Base-by-base conservation (phyloP, 2,888 invertebrate species). In the Idaea biselata region DNA sequence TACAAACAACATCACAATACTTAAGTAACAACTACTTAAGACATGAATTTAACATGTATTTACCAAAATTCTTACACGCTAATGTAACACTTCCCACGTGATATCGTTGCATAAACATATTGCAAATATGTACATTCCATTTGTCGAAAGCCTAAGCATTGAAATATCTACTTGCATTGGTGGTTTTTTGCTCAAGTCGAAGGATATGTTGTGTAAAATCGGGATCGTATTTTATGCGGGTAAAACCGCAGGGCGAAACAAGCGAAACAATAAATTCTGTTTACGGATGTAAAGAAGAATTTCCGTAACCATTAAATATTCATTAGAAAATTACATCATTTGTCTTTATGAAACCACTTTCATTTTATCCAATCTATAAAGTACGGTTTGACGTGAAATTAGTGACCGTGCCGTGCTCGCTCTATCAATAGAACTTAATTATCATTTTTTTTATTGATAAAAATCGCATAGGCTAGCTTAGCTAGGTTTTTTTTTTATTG, bases 301-400 rank as follows among this genome's bases (percentile, higher is more conserved):
- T 57, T 56, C 33, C 57, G 59, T 59, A 59, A 55, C 18, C 18
- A 53, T 53, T 55, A 59, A 33, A 32, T 17, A 44, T 56, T 57
- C 32, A 60, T 60, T 54, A 54, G 33, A 18, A 18, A 54, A 54
- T 58, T 59, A 62, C 62, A 55, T 59, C 62, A 62, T 44, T 57
- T 18, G 56, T 54, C 54, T 17, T 11, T 18, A 59, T 58, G 0
- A 58, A 58, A 33, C 63, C 17, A 56, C 56, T 56, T 56, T 56
- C 56, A 18, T 63, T 63, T 63, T 60, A 60, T 58, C 53, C 17
- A 58, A 60, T 55, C 54, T 55, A 33, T 44, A 44, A 44, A 55
- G 33, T 18, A n/a, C 33, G 55, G 58, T 18, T 17, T 55, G 11
- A 55, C 14, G 44, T 14, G 44, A 44, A 44, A 44, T 44, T 44